A percentile compares a stretch with the other conserved stretches of the same genome.
These are phyloP conservation scores for Rattus norvegicus DNA, from an alignment of 2,113 vertebrate genomes.

Conservation along the genomic window DNA sequence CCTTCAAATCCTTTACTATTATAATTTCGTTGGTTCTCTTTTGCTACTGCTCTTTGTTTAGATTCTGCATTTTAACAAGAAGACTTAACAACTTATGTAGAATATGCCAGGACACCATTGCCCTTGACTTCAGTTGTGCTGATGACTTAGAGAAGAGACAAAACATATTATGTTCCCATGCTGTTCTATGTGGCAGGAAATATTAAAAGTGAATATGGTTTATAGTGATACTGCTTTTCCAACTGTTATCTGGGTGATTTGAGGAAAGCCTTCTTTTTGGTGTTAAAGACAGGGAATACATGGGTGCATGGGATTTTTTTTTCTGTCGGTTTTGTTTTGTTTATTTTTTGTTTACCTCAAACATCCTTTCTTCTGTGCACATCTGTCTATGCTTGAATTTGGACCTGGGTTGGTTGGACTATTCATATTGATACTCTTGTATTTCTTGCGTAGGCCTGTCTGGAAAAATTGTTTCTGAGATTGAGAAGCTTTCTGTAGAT, in stretches of 20 bases:
- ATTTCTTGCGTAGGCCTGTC: background rate
- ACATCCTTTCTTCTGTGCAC: background rate
- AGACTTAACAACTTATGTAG: background rate
- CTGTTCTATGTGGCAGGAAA: background rate
- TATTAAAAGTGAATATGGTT: constrained; percentile 17
- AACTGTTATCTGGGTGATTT: constrained; percentile 28
- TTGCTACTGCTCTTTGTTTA: background rate
- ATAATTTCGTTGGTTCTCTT: background rate
- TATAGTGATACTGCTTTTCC: constrained; percentile 14
- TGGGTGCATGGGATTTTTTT: background rate
- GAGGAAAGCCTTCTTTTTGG: background rate
- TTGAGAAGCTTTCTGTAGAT: background rate
- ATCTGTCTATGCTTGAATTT: background rate
- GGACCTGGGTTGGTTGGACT: background rate
- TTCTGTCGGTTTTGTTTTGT: background rate
- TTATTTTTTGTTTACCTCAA: background rate
- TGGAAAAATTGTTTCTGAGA: constrained; percentile 41
- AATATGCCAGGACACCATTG: background rate
- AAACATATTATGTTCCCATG: background rate
- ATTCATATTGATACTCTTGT: background rate
- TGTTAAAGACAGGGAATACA: background rate
- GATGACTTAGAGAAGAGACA: constrained; percentile 16
- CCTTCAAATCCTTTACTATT: constrained; percentile 1
- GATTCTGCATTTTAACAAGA: background rate
- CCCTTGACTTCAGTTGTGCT: constrained; percentile 37